Base-by-base conservation (phyloP, 2,797 vertebrate species). In the Xenentodon cancila region DNA sequence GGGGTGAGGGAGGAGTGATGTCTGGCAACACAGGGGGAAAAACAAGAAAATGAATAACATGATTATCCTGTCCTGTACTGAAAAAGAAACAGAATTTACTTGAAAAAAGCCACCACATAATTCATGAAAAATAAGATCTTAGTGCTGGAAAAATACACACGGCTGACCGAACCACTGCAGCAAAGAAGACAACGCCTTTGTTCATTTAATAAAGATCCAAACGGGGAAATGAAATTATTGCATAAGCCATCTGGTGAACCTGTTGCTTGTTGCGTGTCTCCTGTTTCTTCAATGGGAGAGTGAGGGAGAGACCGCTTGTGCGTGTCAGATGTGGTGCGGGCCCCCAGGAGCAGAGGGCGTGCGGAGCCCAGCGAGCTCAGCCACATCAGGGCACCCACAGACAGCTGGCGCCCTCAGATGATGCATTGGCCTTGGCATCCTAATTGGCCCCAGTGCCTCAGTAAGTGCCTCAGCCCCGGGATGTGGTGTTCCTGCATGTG, bases 331-430 rank as follows among this genome's bases (percentile, higher is more conserved):
- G 48, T 73, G 76, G 76, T 83, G 65, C 77, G 69, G 68, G 58
- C 60, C 80, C 79, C 61, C 58, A 18, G 64, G 77, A 86, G 80
- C 63, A 80, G 73, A 78, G 81, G 74, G 78, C 81, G 75, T 75
- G 54, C 77, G 77, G 74, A 78, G 80, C 55, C 7, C 74, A 63
- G 72, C 54, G 81, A 82, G 75, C 74, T 82, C 76, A 73, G 84
- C 64, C 79, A 81, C 82, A 85, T 87, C 84, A 85, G 85, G 77
- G 83, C 80, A 63, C 80, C 73, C 80, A 72, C 79, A 85, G 88
- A 90, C 89, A 91, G 87, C 86, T 89, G 89, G 86, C 82, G 81
- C 71, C 71, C 76, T 84, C 84, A 66, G 57, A 88, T 88, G 88
- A 86, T 81, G 84, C 89, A 86, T 78, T 55, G 81, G 88, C 63